Percentiles rank a stretch among this genome's conserved stretches.
These are phyloP conservation scores for Diabrotica balteata DNA, from an alignment of 2,888 invertebrate genomes.

Conservation along the genomic window DNA sequence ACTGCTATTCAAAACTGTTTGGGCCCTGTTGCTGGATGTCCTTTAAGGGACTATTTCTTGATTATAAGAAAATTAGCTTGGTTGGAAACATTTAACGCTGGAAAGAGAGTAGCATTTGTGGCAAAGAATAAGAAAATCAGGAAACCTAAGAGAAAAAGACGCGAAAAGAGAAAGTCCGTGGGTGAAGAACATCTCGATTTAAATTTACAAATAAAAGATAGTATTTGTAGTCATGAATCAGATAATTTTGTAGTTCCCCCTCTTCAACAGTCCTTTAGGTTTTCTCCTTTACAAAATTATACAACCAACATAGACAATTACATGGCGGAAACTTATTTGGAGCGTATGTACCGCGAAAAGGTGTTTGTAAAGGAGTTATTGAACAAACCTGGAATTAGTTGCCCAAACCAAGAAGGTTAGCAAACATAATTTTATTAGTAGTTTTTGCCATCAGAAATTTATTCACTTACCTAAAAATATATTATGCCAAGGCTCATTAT, in stretches of 20 bases:
- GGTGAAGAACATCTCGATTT: neutral
- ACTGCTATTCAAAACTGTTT: constrained; percentile 57
- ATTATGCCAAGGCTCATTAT: too few relatives aligned
- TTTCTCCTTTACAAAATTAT: constrained; percentile 55
- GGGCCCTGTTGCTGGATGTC: constrained; percentile 55
- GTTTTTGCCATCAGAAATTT: too few relatives aligned
- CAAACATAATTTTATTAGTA: neutral
- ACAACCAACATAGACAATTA: constrained; percentile 58
- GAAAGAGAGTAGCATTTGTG: constrained; percentile 50
- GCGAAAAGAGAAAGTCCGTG: neutral
- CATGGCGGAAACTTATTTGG: constrained; percentile 60
- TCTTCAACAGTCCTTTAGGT: constrained; percentile 47
- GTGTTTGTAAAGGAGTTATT: constrained; percentile 56
- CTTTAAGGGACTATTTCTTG: constrained; percentile 56
- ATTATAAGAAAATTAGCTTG: constrained; percentile 58
- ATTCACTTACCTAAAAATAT: too few relatives aligned
- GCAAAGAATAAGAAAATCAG: constrained; percentile 24
- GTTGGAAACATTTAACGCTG: constrained; percentile 50
- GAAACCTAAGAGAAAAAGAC: constrained; percentile 31
- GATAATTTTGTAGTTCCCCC: constrained; percentile 50
- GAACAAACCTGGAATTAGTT: constrained; percentile 49
- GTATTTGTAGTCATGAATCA: constrained; percentile 49
- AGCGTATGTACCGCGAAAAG: constrained; percentile 59
- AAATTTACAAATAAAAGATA: constrained; percentile 45
- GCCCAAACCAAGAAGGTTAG: constrained; percentile 54